Evolutionary conservation across 2,113 vertebrate species (phyloP), one percentile per base, ranked within the genome.

Genomic region (Trichomycterus rosablanca): DNA sequence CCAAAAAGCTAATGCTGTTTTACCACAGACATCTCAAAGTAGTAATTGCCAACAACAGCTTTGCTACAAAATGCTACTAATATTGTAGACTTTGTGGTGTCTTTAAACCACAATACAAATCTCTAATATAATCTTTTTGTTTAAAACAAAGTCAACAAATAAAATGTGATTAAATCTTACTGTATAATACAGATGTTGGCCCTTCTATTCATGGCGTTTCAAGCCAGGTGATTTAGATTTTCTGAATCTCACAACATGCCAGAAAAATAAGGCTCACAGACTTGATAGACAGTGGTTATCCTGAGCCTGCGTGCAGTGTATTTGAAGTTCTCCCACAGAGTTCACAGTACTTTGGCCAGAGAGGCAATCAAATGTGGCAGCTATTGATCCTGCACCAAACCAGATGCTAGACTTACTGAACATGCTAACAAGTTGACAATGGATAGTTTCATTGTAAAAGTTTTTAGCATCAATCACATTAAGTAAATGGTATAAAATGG

Each of bases 331-430:
- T 67, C 78, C 69, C 63, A 74, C 74, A 10, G 71, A 79, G 76
- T 79, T 78, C 78, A 78, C 74, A 78, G 80, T 66, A 67, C 76
- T 76, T 77, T 76, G 81, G 82, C 77, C 74, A 59, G 74, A 82
- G 80, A 81, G 75, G 72, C 9, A 61, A 85, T 83, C 78, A 82
- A 82, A 84, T 68, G 70, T 78, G 81, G 76, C 81, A 84, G 78
- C 74, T 85, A 87, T 83, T 80, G 81, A 87, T 83, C 67, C 74
- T 42, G 76, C 59, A 30, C 70, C 78, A 74, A 80, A 77, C 60
- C 79, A 83, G 71, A 76, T 70, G 67, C 59, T 67, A 79, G 72
- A 75, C 75, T 71, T 70, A 74, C 71, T 64, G 74, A 81, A 87
- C 75, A 76, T 79, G 78, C 80, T 84, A 80, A 81, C 75, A 79